These are phyloP conservation scores for Lithobius niger DNA, from an alignment of 1,140 invertebrate species.

Conservation along the genomic window DNA sequence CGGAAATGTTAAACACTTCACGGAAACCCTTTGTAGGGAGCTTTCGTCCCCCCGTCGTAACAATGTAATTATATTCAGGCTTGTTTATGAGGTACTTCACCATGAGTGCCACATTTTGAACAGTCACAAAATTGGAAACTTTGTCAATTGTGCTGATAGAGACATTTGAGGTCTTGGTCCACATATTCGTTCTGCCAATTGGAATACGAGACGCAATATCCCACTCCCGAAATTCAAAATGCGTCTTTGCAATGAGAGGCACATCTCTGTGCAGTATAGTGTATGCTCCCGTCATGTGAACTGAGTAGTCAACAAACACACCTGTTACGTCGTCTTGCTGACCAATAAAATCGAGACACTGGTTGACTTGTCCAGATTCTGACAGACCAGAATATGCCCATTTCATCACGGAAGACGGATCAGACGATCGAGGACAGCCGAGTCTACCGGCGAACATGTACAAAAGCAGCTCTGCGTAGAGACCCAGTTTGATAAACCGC, in stretches of 20 bases:
- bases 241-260: constrained; percentile 22
- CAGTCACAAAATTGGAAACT: constrained; percentile 23
- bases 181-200: not conserved
- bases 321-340: constrained; percentile 23
- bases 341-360: constrained; percentile 23
- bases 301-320: constrained; percentile 22
- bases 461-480: constrained; percentile 15
- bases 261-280: constrained; percentile 23
- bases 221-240: constrained; percentile 26
- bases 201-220: constrained; percentile 7
- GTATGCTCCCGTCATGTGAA: constrained; percentile 25
- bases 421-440: constrained; percentile 11
- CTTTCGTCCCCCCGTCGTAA: constrained; percentile 16
- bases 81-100: constrained; percentile 22
- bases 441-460: not conserved
- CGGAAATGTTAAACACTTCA: constrained; percentile 19
- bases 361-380: constrained; percentile 23
- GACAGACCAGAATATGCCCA: constrained; percentile 19
- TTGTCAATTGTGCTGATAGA: constrained; percentile 17
- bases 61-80: constrained; percentile 26
- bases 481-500: not conserved
- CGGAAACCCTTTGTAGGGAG: constrained; percentile 18
- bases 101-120: constrained; percentile 21
- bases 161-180: constrained; percentile 7
- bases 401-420: constrained; percentile 14